Percentiles rank a stretch among this genome's conserved stretches.
These are phyloP conservation scores for Ceratina calcarata DNA, from an alignment of 1,140 invertebrate genomes.

Conservation along the genomic window DNA sequence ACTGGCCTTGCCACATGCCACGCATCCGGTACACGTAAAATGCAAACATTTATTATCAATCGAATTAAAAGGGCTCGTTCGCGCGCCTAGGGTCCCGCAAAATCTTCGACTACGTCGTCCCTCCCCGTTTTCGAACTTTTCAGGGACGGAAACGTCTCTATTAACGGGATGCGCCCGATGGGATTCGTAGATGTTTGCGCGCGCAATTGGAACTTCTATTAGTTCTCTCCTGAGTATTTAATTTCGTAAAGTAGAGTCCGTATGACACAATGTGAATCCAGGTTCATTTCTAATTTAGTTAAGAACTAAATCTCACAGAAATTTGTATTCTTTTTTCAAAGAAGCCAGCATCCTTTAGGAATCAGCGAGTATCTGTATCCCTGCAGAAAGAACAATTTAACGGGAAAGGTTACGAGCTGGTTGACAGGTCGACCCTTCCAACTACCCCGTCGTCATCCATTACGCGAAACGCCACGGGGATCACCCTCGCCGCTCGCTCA, in stretches of 20 bases:
- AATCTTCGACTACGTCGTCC: background rate
- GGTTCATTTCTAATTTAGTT: no score
- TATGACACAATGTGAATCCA: no score
- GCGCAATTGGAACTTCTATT: no score
- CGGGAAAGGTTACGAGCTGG: slow-evolving; percentile 33
- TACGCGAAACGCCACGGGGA: slow-evolving; percentile 46
- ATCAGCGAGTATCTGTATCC: background rate
- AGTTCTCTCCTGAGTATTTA: no score
- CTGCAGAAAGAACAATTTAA: slow-evolving; percentile 27
- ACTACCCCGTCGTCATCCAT: slow-evolving; percentile 51
- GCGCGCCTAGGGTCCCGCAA: slow-evolving; percentile 10
- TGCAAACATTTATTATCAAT: slow-evolving; percentile 71
- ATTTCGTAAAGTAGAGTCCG: no score
- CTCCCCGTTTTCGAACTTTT: background rate
- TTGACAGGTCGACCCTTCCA: slow-evolving; percentile 64
- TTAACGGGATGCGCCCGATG: slow-evolving; percentile 5
- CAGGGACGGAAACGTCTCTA: background rate
- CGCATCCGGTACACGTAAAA: slow-evolving; percentile 62
- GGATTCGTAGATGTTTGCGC: background rate
- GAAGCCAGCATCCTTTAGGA: background rate
- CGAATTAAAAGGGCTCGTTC: slow-evolving; percentile 60
- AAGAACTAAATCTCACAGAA: background rate
- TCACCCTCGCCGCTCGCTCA: slow-evolving; percentile 63
- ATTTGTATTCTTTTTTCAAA: no score
- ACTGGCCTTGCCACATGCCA: slow-evolving; percentile 71